Evolutionary conservation across 2,113 vertebrate genomes (phyloP), one percentile per base, ranked within the genome.

Genomic region (Ailuropoda melanoleuca): DNA sequence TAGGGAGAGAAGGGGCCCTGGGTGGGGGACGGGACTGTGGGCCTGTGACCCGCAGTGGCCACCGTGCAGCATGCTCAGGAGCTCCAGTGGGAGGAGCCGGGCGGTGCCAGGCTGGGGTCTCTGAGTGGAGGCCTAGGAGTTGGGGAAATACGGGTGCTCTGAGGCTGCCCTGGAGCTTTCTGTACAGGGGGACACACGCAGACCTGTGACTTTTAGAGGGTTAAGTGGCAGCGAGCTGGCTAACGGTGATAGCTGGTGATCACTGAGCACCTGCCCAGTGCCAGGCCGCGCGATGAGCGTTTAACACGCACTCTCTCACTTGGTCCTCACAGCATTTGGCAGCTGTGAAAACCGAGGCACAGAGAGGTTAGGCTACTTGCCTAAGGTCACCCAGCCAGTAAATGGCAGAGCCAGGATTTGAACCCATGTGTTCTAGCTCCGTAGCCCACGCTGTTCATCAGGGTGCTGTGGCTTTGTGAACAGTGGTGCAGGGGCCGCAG

Each of bases 61-160:
- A 23, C 53, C 1, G 0, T 58, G 2, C 23, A 14, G 2, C 1
- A 1, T 1, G 4, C 26, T 26, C 24, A 37, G 80, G 83, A 29
- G 37, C 19, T 74, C 24, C 0, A 17, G 21, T 3, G 8, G 37
- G 31, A 37, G 31, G 86, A 13, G 11, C 4, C 10, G 72, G 24
- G 37, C 0, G 0, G 55, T 1, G 15, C 50, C 0, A 1, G 46
- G 18, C 75, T 6, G 14, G 93, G 37, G 17, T 17, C 29, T 80
- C 4, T 55, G 46, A 26, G 31, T 34, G 58, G 34, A 19, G 8
- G 88, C 23, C 12, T 55, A 18, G 1, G 1, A 72, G 46, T 10
- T 26, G 34, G 21, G 50, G 8, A 48, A 18, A 85, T 85, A 1
- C 1, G 72, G 11, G 87, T 17, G 48, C 58, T 74, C 0, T 6